Evolutionary conservation across 2,888 invertebrate species (phyloP), one percentile per base, ranked within the genome.

Genomic region (Cerastis leucographa): DNA sequence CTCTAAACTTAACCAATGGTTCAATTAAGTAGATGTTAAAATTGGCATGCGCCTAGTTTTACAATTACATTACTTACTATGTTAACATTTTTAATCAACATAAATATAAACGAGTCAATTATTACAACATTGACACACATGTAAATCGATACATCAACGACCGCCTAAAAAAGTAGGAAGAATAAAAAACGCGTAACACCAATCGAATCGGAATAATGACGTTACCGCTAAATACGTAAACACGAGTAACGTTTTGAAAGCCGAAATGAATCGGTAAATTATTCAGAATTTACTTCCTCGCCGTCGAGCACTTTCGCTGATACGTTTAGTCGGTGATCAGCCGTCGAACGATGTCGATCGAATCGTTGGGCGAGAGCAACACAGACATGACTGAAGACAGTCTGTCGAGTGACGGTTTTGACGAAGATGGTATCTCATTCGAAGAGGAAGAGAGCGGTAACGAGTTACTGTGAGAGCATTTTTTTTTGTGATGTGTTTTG

Each of bases 331-430:
- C 87, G 85, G 88, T 90, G 89, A 92, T 91, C 90, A 88, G 80
- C 89, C 87, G 92, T 87, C 90, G 88, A 78, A 85, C 90, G 89
- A 92, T 92, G 91, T 89, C 93, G 89, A 88, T 87, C 86, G 87
- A 85, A 83, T 89, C 90, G 87, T 73, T 83, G 62, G 86, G 80
- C 85, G 89, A 88, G 72, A 78, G 83, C 80, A 80, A 74, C 67
- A 51, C 71, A 71, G 92, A 92, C 76, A 94, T 96, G 90, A 95
- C 95, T 56, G 93, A 92, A 49, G 96, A 96, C 90, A 96, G 96
- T 86, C 87, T 96, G 88, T 93, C 93, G 69, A 90, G 88, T 75
- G 91, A 87, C 22, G 90, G 67, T 71, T 83, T 78, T 56, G 83
- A 78, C 66, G 61, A 89, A 61, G 81, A 76, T 56, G 65, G 35